phyloP scores from a whole-genome alignment of 2,888 invertebrate species.

The Drepanosiphum platanoidis region DNA sequence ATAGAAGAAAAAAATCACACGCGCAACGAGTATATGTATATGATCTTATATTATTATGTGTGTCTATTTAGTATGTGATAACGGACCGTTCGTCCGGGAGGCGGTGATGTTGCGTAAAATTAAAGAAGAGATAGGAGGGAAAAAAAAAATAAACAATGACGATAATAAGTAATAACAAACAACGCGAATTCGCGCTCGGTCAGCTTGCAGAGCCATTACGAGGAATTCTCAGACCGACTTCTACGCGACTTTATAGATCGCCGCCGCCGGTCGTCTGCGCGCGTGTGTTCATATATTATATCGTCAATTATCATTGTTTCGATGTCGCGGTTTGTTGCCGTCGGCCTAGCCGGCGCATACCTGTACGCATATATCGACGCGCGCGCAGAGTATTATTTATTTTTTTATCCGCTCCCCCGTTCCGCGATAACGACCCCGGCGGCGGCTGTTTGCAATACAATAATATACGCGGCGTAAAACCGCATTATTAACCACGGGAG shows the following conservation, averaged over 20 bases:
- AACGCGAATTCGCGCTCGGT: not conserved
- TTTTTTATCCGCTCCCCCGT: not conserved
- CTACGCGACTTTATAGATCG: not conserved
- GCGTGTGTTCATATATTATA: not conserved
- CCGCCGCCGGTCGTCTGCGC: not conserved
- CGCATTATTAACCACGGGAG: no score
- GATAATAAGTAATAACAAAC: not conserved
- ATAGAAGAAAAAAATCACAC: not conserved
- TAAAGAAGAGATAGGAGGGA: not conserved
- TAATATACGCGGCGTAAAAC: not conserved
- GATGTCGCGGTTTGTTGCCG: not conserved
- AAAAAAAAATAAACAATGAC: constrained; percentile 4
- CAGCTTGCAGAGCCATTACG: not conserved
- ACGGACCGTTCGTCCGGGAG: constrained; percentile 38
- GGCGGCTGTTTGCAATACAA: not conserved
- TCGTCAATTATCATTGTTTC: constrained; percentile 30
- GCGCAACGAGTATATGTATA: not conserved
- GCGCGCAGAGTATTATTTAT: not conserved
- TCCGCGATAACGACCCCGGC: not conserved
- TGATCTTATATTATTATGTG: not conserved
- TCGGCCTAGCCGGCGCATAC: not conserved
- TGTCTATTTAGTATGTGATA: not conserved
- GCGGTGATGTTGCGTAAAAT: constrained; percentile 44
- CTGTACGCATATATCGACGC: not conserved
- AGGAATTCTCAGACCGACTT: constrained; percentile 37